Percentiles rank a stretch among this genome's conserved stretches.
These are phyloP conservation scores for Cataglyphis livida DNA, from an alignment of 2,888 invertebrate genomes.

Conservation along the genomic window DNA sequence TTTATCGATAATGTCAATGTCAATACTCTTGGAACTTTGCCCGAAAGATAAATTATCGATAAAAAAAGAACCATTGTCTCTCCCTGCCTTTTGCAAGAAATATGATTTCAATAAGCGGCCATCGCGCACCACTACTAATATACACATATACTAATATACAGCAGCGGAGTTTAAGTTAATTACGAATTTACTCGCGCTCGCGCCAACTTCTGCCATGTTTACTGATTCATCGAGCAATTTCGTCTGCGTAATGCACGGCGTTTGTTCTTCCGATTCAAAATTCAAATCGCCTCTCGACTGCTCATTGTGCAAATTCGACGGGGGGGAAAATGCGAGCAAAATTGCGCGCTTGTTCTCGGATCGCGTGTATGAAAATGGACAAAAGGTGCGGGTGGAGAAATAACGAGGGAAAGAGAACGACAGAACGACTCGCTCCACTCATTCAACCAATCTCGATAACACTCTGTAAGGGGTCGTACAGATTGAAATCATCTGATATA, in stretches of 20 bases:
- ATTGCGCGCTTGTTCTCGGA: constrained; percentile 46
- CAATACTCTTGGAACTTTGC: background rate
- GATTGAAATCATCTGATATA: constrained; percentile 32
- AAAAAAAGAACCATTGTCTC: background rate
- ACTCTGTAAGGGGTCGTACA: constrained; percentile 23
- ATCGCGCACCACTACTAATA: constrained; percentile 5
- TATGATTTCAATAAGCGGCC: constrained; percentile 64
- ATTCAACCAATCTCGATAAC: constrained; percentile 35
- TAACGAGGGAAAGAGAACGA: background rate
- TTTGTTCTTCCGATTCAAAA: constrained; percentile 56
- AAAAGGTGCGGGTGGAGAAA: constrained; percentile 40
- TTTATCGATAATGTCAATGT: background rate
- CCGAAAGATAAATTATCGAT: background rate
- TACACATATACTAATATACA: background rate
- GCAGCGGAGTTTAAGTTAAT: constrained; percentile 60
- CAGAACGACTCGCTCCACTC: constrained; percentile 22
- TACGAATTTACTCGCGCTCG: constrained; percentile 59
- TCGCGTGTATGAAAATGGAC: background rate
- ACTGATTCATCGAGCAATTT: constrained; percentile 60
- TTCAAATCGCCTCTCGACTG: constrained; percentile 36
- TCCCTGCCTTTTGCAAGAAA: constrained; percentile 36
- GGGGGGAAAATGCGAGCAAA: constrained; percentile 8
- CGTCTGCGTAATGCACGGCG: constrained; percentile 32
- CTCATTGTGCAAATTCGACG: constrained; percentile 28
- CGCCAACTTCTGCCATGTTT: constrained; percentile 56